Conservation (phyloP, 1,140 invertebrate genomes). For the Halesus radiatus region DNA sequence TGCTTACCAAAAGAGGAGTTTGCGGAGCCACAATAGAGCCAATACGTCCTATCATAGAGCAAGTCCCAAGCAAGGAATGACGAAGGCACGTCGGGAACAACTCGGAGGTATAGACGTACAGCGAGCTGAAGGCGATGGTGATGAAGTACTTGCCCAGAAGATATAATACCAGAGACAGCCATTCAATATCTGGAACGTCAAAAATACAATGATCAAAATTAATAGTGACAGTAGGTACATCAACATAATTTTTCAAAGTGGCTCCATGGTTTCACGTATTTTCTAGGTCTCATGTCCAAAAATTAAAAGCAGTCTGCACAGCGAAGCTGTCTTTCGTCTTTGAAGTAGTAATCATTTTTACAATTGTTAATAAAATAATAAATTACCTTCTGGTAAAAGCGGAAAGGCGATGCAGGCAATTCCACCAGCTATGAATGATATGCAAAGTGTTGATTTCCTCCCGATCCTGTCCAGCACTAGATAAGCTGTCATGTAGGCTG, state of each 20-base stretch:
- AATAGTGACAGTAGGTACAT: too few species aligned
- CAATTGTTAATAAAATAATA: too few species aligned
- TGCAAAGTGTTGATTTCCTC: slow-evolving; percentile 68
- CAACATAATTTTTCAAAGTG: background rate
- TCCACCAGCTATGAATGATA: slow-evolving; percentile 63
- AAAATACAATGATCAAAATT: background rate
- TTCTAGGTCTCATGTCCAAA: background rate
- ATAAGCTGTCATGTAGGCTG: slow-evolving; percentile 78
- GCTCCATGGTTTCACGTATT: background rate
- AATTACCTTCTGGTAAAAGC: slow-evolving; percentile 66
- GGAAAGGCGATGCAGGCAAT: slow-evolving; percentile 65
- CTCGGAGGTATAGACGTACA: slow-evolving; percentile 78
- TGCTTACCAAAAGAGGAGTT: slow-evolving; percentile 74
- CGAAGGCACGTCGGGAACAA: slow-evolving; percentile 77
- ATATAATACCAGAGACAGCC: slow-evolving; percentile 60
- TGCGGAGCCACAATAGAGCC: slow-evolving; percentile 80
- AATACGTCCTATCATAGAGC: slow-evolving; percentile 78
- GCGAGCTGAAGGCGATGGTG: slow-evolving; percentile 73
- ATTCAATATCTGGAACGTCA: slow-evolving; percentile 45
- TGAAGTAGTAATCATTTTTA: background rate
- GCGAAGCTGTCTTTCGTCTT: background rate
- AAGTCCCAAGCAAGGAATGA: slow-evolving; percentile 74
- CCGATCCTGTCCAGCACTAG: slow-evolving; percentile 77
- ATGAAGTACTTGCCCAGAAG: slow-evolving; percentile 79
- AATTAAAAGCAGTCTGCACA: too few species aligned